A percentile compares a stretch with the other conserved stretches of the same genome.
These are phyloP conservation scores for Callipepla californica DNA, from an alignment of 2,113 vertebrate genomes.

Conservation along the genomic window DNA sequence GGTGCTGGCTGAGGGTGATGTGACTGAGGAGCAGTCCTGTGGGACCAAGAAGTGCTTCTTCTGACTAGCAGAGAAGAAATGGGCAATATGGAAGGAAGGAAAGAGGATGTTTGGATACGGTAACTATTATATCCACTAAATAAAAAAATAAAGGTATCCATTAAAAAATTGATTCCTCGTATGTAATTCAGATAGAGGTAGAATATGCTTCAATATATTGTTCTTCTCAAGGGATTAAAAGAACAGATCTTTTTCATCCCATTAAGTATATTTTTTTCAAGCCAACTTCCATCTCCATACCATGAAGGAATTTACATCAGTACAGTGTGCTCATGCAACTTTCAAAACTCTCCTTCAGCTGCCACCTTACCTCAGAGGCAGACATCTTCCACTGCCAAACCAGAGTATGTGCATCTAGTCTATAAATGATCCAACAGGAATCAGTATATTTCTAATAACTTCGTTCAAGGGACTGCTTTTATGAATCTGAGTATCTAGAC, in stretches of 20 bases:
- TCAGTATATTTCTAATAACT: not conserved
- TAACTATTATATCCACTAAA: not conserved
- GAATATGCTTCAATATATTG: not conserved
- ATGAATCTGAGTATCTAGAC: not conserved
- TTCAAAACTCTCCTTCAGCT: not conserved
- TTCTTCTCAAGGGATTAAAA: not conserved
- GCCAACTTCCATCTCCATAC: not conserved
- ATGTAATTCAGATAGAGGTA: not conserved
- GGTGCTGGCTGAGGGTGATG: accelerated
- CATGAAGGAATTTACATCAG: not conserved
- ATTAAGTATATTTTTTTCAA: not conserved
- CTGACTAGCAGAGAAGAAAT: not conserved
- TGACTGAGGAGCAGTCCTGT: not conserved
- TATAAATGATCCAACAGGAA: not conserved
- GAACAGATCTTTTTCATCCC: not conserved
- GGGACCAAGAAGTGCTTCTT: not conserved
- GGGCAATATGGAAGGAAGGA: not conserved
- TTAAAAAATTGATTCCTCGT: not conserved
- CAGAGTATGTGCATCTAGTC: accelerated
- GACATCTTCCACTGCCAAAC: not conserved
- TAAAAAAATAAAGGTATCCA: not conserved
- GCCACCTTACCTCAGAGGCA: not conserved
- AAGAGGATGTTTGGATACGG: conserved; percentile 29
- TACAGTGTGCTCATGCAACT: not conserved
- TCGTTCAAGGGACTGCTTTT: not conserved